phyloP scores from a whole-genome alignment of 2,797 vertebrate genomes.

The Macropus fuliginosus region DNA sequence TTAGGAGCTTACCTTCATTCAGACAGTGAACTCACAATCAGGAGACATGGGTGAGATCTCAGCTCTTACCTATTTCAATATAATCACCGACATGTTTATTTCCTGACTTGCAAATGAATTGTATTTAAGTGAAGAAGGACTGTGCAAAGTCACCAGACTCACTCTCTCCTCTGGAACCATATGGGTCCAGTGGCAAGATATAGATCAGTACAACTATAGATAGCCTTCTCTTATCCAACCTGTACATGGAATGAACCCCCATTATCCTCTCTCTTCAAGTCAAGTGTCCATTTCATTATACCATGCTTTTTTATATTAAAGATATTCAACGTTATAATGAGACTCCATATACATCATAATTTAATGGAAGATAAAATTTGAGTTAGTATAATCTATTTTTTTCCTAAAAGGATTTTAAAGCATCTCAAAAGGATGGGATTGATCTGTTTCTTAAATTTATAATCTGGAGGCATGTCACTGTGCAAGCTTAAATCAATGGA shows the following conservation, averaged over 20 bases:
- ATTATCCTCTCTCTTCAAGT: background rate
- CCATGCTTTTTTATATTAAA: background rate
- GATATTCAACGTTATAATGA: background rate
- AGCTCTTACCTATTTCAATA: background rate
- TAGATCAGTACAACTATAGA: too few species aligned
- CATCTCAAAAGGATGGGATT: background rate
- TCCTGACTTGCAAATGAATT: too few species aligned
- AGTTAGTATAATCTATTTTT: background rate
- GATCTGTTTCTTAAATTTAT: constrained; percentile 3
- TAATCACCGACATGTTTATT: background rate
- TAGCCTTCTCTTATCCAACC: background rate
- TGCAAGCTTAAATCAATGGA: background rate
- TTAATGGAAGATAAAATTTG: background rate
- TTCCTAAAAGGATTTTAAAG: background rate
- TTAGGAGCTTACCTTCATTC: background rate
- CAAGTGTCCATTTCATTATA: background rate
- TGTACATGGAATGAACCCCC: background rate
- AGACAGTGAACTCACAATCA: background rate
- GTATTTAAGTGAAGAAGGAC: too few species aligned
- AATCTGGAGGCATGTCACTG: background rate
- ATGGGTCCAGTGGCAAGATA: too few species aligned
- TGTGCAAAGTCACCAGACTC: too few species aligned
- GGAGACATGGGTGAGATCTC: too few species aligned
- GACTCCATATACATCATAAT: background rate
- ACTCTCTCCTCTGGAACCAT: too few species aligned